Conservation (phyloP, 2,888 invertebrate genomes). For the Drosophila affinis region DNA sequence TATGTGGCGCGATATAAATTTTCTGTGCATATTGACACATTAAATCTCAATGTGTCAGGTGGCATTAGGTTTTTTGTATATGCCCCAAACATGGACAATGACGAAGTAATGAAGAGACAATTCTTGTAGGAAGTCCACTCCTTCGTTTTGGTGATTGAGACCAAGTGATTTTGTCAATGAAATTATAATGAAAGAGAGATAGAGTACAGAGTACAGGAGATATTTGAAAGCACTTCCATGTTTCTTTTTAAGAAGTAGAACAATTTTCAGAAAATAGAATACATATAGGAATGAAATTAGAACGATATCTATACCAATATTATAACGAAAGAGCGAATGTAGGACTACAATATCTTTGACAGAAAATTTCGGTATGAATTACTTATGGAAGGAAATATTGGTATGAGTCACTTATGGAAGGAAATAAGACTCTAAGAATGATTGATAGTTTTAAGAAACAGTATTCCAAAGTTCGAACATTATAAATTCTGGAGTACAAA, state of each 20-base stretch:
- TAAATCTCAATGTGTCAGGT: slow-evolving; percentile 82
- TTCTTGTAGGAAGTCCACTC: slow-evolving; percentile 23
- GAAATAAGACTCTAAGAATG: no score
- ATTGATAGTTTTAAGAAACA: no score
- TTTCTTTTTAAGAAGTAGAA: not conserved
- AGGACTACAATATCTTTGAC: no score
- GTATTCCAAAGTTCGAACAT: no score
- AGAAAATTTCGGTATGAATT: no score
- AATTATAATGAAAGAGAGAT: slow-evolving; percentile 13
- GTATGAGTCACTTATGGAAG: no score
- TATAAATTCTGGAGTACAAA: no score
- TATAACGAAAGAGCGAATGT: no score
- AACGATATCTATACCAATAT: no score
- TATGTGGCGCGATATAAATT: slow-evolving; percentile 72
- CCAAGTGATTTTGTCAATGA: slow-evolving; percentile 16
- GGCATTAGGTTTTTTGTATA: slow-evolving; percentile 75
- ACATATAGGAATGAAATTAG: no score
- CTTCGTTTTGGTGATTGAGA: slow-evolving; percentile 1
- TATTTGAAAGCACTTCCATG: not conserved
- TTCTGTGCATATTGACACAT: slow-evolving; percentile 81
- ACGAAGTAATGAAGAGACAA: slow-evolving; percentile 39
- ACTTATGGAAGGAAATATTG: no score
- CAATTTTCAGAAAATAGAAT: no score
- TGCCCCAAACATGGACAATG: slow-evolving; percentile 50
- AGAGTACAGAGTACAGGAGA: not conserved